phyloP scores from a whole-genome alignment of 2,113 vertebrate genomes.

The Grallaria varia region DNA sequence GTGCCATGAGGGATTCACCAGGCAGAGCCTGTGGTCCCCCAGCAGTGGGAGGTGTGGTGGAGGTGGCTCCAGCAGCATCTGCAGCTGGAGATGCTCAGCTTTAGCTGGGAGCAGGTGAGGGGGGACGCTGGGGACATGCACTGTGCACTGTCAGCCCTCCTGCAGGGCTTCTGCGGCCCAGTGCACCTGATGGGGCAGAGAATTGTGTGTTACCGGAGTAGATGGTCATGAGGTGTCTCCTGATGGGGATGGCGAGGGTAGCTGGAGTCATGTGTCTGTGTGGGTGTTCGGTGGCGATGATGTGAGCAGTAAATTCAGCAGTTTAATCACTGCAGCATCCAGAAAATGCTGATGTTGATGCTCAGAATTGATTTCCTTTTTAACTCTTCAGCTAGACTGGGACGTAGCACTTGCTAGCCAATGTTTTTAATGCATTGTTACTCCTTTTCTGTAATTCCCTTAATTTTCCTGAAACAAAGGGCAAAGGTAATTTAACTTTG shows the following conservation, averaged over 20 bases:
- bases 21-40: neutral
- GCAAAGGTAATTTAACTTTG: neutral
- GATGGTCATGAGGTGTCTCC: neutral
- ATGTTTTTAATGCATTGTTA: neutral
- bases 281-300: neutral
- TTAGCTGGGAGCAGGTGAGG: neutral
- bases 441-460: neutral
- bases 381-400: neutral
- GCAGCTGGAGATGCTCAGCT: neutral
- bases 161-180: neutral
- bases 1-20: accelerated
- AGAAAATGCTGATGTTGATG: neutral
- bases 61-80: neutral
- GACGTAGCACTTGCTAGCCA: neutral
- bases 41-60: neutral
- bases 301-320: neutral
- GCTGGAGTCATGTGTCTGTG: neutral
- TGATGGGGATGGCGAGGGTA: neutral
- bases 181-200: neutral
- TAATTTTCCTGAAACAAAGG: neutral
- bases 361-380: neutral
- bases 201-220: neutral
- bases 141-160: neutral
- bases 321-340: neutral
- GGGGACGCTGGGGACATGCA: accelerated